These are phyloP conservation scores for human DNA, from an alignment of 2,113 vertebrate genomes.

Conservation along the genomic window GRCh38 chrX:11535001-11535500, in stretches of 20 bases:
- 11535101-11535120: neutral
- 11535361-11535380: neutral
- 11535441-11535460: neutral
- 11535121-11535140: neutral
- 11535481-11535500: neutral
- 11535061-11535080: neutral
- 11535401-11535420: neutral
- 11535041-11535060: neutral
- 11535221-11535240: neutral
- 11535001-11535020: neutral
- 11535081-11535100: neutral
- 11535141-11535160: neutral
- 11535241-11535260: neutral
- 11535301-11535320: neutral
- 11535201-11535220: neutral
- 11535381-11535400: neutral
- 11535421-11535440: neutral
- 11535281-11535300: neutral
- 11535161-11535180: neutral
- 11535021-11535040: neutral
- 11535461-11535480: neutral
- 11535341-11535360: neutral
- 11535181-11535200: neutral
- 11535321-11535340: neutral
- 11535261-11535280: neutral